Conservation (phyloP, 2,113 vertebrate genomes). For the Apteryx owenii region DNA sequence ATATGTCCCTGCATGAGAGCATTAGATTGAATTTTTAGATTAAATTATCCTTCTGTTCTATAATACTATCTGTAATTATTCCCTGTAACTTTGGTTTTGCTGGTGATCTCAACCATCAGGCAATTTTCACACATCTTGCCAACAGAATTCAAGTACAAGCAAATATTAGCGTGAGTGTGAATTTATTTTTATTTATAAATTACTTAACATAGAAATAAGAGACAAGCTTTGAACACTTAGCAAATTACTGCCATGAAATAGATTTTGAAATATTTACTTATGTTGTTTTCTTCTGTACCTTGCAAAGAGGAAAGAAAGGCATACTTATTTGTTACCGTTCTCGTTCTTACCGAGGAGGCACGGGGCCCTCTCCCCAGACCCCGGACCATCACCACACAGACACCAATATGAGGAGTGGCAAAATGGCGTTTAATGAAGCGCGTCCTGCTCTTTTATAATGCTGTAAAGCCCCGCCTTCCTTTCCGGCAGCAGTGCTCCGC, state of each 20-base stretch:
- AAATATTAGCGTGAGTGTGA: conserved; percentile 67
- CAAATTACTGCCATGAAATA: conserved; percentile 59
- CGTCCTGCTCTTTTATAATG: too few relatives aligned
- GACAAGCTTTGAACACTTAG: conserved; percentile 39
- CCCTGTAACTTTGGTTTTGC: conserved; percentile 70
- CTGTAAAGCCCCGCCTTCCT: too few relatives aligned
- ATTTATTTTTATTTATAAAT: conserved; percentile 72
- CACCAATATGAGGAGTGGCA: too few relatives aligned
- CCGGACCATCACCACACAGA: too few relatives aligned
- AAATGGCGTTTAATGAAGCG: too few relatives aligned
- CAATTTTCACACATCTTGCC: conserved; percentile 72
- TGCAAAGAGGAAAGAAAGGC: background rate
- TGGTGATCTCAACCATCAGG: conserved; percentile 71
- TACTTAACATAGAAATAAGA: conserved; percentile 43
- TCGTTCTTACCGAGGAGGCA: too few relatives aligned
- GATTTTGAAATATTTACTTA: conserved; percentile 17
- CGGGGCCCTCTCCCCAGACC: too few relatives aligned
- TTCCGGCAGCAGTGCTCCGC: too few relatives aligned
- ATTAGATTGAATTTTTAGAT: conserved; percentile 75
- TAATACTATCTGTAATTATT: conserved; percentile 68
- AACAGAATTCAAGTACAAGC: conserved; percentile 66
- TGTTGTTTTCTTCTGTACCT: conserved; percentile 26
- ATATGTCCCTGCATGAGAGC: conserved; percentile 43
- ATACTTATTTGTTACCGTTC: too few relatives aligned
- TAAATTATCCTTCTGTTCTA: conserved; percentile 73